A percentile compares a stretch with the other conserved stretches of the same genome.
Evolutionary conservation across 1,140 invertebrate genomes (phyloP).

Genomic region (Plodia interpunctella): DNA sequence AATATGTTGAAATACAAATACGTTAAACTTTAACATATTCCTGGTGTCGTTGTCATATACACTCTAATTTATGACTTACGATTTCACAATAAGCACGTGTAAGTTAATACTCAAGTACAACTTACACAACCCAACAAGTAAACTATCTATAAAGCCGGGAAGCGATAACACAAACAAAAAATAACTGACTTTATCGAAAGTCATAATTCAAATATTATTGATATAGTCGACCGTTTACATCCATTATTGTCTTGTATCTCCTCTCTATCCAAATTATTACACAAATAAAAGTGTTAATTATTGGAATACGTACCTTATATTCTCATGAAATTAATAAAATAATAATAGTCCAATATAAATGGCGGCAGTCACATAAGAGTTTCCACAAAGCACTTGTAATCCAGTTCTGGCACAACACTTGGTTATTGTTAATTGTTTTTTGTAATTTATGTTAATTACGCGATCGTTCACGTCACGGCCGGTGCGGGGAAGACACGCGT

Average conservation of each 20-base stretch:
- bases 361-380: slow-evolving; percentile 20
- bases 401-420: slow-evolving; percentile 60
- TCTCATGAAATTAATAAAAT: slow-evolving; percentile 32
- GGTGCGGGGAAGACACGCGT: slow-evolving; percentile 32
- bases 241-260: slow-evolving; percentile 7
- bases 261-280: neutral
- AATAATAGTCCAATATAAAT: slow-evolving; percentile 41
- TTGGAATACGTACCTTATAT: slow-evolving; percentile 40
- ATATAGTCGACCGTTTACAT: neutral
- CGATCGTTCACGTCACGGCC: slow-evolving; percentile 34
- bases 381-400: slow-evolving; percentile 47
- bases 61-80: slow-evolving; percentile 35
- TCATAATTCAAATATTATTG: slow-evolving; percentile 23
- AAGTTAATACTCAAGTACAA: slow-evolving; percentile 2
- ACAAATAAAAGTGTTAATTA: slow-evolving; percentile 7
- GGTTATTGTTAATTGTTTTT: slow-evolving; percentile 40
- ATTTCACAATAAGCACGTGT: slow-evolving; percentile 8
- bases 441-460: slow-evolving; percentile 59
- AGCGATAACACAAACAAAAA: slow-evolving; percentile 36
- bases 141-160: slow-evolving; percentile 13
- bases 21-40: neutral
- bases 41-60: slow-evolving; percentile 23
- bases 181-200: slow-evolving; percentile 21
- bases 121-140: neutral
- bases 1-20: too few relatives aligned